These are phyloP conservation scores for Chlorops oryzae DNA, from an alignment of 1,140 invertebrate genomes.

Conservation along the genomic window DNA sequence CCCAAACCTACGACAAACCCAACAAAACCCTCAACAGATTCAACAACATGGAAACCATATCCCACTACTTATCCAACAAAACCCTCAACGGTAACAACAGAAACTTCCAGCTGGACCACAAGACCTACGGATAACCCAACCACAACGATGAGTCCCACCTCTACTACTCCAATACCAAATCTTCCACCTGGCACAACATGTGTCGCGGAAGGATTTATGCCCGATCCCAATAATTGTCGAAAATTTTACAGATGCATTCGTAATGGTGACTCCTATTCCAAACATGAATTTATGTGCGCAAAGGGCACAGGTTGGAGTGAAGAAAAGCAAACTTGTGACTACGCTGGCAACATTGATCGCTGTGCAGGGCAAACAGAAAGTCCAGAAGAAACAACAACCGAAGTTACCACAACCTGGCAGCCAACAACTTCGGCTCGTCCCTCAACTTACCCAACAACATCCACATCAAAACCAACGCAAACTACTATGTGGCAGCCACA, in stretches of 20 bases:
- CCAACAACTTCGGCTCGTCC: neutral
- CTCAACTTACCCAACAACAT: neutral
- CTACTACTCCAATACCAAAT: constrained; percentile 25
- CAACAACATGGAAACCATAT: constrained; percentile 11
- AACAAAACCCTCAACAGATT: constrained; percentile 8
- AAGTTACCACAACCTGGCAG: constrained; percentile 5
- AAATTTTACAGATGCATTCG: constrained; percentile 55
- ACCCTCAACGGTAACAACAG: constrained; percentile 16
- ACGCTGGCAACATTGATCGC: constrained; percentile 21
- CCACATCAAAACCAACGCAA: constrained; percentile 3
- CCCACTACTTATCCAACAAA: constrained; percentile 14
- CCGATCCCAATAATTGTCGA: constrained; percentile 54
- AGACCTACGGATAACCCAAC: constrained; percentile 27
- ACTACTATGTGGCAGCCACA: neutral
- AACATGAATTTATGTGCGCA: constrained; percentile 45
- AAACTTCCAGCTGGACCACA: constrained; percentile 24
- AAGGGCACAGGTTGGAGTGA: constrained; percentile 50
- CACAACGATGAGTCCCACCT: constrained; percentile 10
- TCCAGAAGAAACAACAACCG: constrained; percentile 17
- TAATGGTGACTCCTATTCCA: constrained; percentile 43
- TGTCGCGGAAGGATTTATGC: constrained; percentile 58
- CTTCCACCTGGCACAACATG: constrained; percentile 43
- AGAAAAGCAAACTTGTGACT: constrained; percentile 44
- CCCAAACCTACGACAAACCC: constrained; percentile 24
- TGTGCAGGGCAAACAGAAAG: constrained; percentile 19